Conservation (phyloP, 2,888 invertebrate species). For the Archips xylosteana region DNA sequence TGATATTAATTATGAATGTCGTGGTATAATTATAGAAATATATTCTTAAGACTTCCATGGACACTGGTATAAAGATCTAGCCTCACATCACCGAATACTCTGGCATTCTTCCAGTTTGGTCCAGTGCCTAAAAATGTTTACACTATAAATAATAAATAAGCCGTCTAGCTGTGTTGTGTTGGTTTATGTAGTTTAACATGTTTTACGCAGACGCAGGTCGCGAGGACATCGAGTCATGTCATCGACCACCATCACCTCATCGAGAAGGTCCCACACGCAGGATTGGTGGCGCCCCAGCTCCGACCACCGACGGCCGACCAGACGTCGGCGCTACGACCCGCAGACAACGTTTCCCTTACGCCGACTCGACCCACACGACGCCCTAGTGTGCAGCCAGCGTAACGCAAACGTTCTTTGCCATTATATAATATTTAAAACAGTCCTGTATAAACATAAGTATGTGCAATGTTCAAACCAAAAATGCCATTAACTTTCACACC, state of each 20-base stretch:
- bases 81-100: slow-evolving; percentile 42
- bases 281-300: slow-evolving; percentile 30
- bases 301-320: slow-evolving; percentile 42
- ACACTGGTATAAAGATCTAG: slow-evolving; percentile 13
- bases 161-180: not conserved
- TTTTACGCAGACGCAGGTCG: slow-evolving; percentile 68
- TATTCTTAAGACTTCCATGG: slow-evolving; percentile 15
- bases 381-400: slow-evolving; percentile 74
- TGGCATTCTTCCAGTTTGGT: slow-evolving; percentile 62
- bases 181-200: slow-evolving; percentile 42
- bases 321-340: slow-evolving; percentile 52
- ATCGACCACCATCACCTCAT: slow-evolving; percentile 56
- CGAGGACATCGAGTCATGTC: slow-evolving; percentile 50
- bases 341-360: slow-evolving; percentile 77
- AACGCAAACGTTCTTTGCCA: slow-evolving; percentile 73
- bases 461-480: slow-evolving; percentile 86
- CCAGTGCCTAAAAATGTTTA: slow-evolving; percentile 57
- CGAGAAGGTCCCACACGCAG: not conserved
- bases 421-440: slow-evolving; percentile 69
- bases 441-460: slow-evolving; percentile 72
- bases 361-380: slow-evolving; percentile 64
- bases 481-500: slow-evolving; percentile 80
- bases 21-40: not conserved
- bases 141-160: slow-evolving; percentile 40
- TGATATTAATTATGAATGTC: too few relatives aligned